Base-by-base conservation (phyloP, 2,797 vertebrate genomes). In the Odontamblyopus rebecca region DNA sequence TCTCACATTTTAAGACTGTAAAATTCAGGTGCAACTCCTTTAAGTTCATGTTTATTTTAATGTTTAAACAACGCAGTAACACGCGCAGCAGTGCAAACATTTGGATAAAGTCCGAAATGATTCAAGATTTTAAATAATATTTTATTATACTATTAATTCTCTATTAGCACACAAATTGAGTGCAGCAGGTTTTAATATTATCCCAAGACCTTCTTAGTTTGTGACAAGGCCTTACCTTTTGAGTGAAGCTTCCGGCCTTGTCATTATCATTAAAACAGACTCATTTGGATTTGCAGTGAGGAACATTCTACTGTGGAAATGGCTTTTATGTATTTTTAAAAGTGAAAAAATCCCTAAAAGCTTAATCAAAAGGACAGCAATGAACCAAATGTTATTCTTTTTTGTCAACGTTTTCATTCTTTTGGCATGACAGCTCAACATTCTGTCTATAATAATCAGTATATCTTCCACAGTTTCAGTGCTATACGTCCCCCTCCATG, bases 361-460 rank as follows among this genome's bases (percentile, higher is more conserved):
- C 12, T 48, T 48, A 15, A 48, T 48, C 13, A 48, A 15, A 3
- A 15, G 44, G 15, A 48, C 16, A 48, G 44, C 16, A 44, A 44
- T 44, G 13, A 44, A 13, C 41, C 11, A 11, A 44, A 44, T 44
- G 2, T 61, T 18, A 6, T 0, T 1, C 16, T n/a, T 61, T 38
- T 26, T 15, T n/a, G 48, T 26, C 53, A 26, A 6, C 19, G 5
- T 32, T n/a, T 19, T 62, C 7, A n/a, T 30, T 32, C 18, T 18
- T 32, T 5, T 16, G 29, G 11, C 38, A 54, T 26, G 54, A 57
- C 54, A 57, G 9, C 26, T 9, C 12, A 48, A 38, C 12, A 16
- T 48, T 16, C 38, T 26, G 26, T 51, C 48, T 61, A 16, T 53
- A 65, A 82, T 86, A 65, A 83, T 86, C 75, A 75, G 77, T 86